A percentile compares a stretch with the other conserved stretches of the same genome.
Conservation (phyloP, 2,113 vertebrate genomes). For the Tragelaphus imberbis region DNA sequence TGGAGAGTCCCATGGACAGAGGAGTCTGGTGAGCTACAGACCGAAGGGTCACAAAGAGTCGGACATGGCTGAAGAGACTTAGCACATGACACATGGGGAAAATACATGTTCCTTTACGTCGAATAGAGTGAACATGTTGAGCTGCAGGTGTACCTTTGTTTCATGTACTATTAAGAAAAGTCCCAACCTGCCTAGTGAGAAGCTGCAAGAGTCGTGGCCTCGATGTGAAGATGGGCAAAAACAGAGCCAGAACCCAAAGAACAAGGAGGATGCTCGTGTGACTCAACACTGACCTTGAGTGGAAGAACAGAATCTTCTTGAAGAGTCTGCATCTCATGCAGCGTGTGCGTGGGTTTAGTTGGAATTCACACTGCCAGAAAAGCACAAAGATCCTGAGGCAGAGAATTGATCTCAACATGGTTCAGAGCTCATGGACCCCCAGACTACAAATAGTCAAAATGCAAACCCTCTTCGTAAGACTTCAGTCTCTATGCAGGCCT, state of each 20-base stretch:
- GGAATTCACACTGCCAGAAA: background rate
- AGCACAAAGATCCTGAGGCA: background rate
- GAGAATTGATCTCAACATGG: background rate
- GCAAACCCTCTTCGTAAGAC: background rate
- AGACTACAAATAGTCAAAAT: accelerated
- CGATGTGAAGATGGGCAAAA: background rate
- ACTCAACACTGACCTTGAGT: accelerated
- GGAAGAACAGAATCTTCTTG: background rate
- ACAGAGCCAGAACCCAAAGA: background rate
- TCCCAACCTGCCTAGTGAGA: background rate
- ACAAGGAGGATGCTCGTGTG: background rate
- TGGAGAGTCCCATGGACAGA: background rate
- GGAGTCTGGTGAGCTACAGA: background rate
- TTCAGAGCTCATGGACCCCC: background rate
- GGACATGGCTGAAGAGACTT: accelerated
- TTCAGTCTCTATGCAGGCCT: accelerated
- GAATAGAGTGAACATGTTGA: background rate
- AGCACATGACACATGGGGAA: accelerated
- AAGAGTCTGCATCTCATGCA: background rate
- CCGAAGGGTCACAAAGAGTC: background rate
- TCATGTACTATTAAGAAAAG: background rate
- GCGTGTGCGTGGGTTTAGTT: accelerated
- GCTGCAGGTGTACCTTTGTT: background rate
- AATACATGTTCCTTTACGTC: accelerated
- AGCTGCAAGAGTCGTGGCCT: background rate